Conservation (phyloP, 2,888 invertebrate species). For the Pseudoips prasinana region DNA sequence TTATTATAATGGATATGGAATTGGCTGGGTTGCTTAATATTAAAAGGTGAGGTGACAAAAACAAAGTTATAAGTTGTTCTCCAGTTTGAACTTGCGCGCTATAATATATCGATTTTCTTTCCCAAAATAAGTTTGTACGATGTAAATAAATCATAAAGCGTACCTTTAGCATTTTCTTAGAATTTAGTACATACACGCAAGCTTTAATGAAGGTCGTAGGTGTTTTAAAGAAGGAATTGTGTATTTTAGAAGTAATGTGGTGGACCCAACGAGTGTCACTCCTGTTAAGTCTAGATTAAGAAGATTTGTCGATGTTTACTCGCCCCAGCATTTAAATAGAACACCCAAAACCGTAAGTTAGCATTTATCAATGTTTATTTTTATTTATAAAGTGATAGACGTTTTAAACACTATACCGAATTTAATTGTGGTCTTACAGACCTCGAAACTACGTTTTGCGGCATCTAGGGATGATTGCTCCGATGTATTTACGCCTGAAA, state of each 20-base stretch:
- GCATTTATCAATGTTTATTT: not conserved
- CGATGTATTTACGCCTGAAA: conserved; percentile 56
- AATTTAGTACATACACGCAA: conserved; percentile 31
- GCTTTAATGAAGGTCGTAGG: conserved; percentile 16
- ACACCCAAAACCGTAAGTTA: conserved; percentile 69
- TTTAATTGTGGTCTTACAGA: conserved; percentile 45
- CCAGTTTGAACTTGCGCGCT: conserved; percentile 75
- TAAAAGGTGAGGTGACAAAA: conserved; percentile 47
- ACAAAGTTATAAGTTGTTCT: conserved; percentile 1
- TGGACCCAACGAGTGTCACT: conserved; percentile 49
- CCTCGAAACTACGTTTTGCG: conserved; percentile 39
- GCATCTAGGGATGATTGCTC: conserved; percentile 53
- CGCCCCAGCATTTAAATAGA: conserved; percentile 74
- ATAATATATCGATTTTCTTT: conserved; percentile 76
- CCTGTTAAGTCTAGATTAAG: conserved; percentile 68
- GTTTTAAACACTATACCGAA: too few relatives aligned
- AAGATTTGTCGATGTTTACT: conserved; percentile 71
- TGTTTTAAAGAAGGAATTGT: conserved; percentile 27
- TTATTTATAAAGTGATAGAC: too few relatives aligned
- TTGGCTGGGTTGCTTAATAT: conserved; percentile 35
- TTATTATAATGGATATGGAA: conserved; percentile 41
- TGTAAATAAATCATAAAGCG: conserved; percentile 79
- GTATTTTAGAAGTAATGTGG: conserved; percentile 42
- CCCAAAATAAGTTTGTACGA: conserved; percentile 72
- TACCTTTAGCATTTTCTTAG: conserved; percentile 50